phyloP scores from a whole-genome alignment of 2,888 invertebrate genomes.

The Acleris literana region DNA sequence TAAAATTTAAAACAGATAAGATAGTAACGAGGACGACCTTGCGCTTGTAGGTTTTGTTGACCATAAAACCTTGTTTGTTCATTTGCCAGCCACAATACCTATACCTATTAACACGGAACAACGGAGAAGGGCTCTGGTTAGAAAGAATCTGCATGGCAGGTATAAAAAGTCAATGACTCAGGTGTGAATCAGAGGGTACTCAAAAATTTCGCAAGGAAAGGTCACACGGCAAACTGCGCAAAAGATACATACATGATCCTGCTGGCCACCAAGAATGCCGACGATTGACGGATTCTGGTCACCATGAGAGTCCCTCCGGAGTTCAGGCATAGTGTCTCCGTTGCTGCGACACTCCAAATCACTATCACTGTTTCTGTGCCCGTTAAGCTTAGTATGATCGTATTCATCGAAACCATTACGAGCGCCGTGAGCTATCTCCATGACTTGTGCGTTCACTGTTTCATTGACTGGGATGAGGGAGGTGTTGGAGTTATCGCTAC shows the following conservation, averaged over 20 bases:
- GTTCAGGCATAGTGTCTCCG: slow-evolving; percentile 47
- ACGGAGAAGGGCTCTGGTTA: slow-evolving; percentile 39
- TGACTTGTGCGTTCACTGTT: slow-evolving; percentile 61
- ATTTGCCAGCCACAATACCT: no score
- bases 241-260: slow-evolving; percentile 69
- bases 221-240: slow-evolving; percentile 16
- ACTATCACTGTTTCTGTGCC: slow-evolving; percentile 52
- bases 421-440: slow-evolving; percentile 50
- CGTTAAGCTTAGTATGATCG: slow-evolving; percentile 51
- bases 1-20: slow-evolving; percentile 63
- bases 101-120: slow-evolving; percentile 30
- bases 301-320: slow-evolving; percentile 67
- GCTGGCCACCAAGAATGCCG: slow-evolving; percentile 80
- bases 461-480: slow-evolving; percentile 62
- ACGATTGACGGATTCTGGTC: slow-evolving; percentile 78
- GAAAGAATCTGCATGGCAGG: slow-evolving; percentile 38
- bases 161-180: slow-evolving; percentile 46
- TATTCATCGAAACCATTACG: slow-evolving; percentile 43
- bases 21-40: slow-evolving; percentile 56
- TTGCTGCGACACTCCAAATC: slow-evolving; percentile 51
- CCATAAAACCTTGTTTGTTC: slow-evolving; percentile 23
- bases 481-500: slow-evolving; percentile 47
- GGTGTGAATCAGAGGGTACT: slow-evolving; percentile 41
- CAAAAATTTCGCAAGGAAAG: slow-evolving; percentile 21
- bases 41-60: slow-evolving; percentile 32